Conservation (phyloP, 2,113 vertebrate genomes). For the Archilochus colubris region DNA sequence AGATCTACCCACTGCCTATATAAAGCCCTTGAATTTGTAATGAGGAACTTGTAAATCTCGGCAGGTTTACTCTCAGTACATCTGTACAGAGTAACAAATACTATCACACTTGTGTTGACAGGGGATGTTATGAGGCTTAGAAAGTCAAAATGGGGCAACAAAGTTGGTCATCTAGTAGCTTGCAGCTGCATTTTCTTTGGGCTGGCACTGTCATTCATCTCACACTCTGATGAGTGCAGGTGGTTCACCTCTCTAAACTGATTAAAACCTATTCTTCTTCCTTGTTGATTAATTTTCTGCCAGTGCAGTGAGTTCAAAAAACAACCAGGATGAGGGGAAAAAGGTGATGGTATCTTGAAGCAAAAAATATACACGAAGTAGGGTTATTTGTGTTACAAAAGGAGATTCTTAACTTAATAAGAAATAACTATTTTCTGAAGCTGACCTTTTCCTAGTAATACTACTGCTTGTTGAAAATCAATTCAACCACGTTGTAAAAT, state of each 20-base stretch:
- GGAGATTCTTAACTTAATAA: background rate
- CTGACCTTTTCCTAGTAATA: background rate
- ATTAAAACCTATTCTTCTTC: background rate
- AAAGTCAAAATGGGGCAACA: background rate
- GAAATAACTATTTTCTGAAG: background rate
- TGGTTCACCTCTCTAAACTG: background rate
- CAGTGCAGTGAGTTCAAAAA: background rate
- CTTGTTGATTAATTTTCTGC: background rate
- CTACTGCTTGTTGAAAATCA: background rate
- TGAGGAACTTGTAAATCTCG: background rate
- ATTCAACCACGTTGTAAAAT: background rate
- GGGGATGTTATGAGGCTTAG: background rate
- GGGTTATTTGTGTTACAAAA: background rate
- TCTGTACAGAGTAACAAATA: accelerated
- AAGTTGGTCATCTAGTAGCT: background rate
- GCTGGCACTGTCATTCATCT: background rate
- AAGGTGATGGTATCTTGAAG: background rate
- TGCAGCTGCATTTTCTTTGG: background rate
- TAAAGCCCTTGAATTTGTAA: background rate
- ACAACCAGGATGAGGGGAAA: background rate
- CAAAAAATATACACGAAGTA: background rate
- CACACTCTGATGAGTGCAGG: background rate
- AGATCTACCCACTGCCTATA: background rate
- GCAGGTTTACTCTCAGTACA: background rate
- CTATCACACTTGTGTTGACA: background rate